These are phyloP conservation scores for Trisateles emortualis DNA, from an alignment of 2,888 invertebrate genomes.

Conservation along the genomic window DNA sequence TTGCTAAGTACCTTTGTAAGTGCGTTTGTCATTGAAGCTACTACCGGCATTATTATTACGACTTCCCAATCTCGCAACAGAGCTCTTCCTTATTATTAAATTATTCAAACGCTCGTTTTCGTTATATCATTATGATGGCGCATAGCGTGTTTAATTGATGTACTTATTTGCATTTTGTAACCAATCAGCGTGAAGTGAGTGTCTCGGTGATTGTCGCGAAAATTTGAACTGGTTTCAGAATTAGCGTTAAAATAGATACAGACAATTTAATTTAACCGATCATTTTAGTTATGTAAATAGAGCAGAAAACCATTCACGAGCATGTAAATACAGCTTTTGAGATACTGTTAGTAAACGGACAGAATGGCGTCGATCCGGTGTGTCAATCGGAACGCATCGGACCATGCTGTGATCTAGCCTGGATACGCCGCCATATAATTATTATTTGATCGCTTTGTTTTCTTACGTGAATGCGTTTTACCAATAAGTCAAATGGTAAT, in stretches of 20 bases:
- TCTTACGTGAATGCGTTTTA: slow-evolving; percentile 47
- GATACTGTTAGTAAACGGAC: slow-evolving; percentile 69
- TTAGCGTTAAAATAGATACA: slow-evolving; percentile 65
- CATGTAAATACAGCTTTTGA: slow-evolving; percentile 68
- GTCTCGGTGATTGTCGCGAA: slow-evolving; percentile 52
- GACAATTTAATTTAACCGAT: slow-evolving; percentile 78
- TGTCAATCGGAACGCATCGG: slow-evolving; percentile 60
- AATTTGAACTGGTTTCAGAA: slow-evolving; percentile 53
- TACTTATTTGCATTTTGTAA: slow-evolving; percentile 64
- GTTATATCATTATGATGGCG: slow-evolving; percentile 57
- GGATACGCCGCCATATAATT: slow-evolving; percentile 64
- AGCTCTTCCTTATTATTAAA: slow-evolving; percentile 74
- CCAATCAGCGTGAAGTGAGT: slow-evolving; percentile 60
- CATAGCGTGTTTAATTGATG: slow-evolving; percentile 56
- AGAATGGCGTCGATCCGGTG: slow-evolving; percentile 52
- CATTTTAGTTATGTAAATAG: slow-evolving; percentile 77
- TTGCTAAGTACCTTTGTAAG: slow-evolving; percentile 76
- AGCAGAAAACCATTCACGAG: slow-evolving; percentile 75
- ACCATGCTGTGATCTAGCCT: slow-evolving; percentile 69
- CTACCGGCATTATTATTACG: slow-evolving; percentile 75
- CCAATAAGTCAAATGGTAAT: slow-evolving; percentile 27
- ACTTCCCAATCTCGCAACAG: slow-evolving; percentile 70
- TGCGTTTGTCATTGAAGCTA: slow-evolving; percentile 74
- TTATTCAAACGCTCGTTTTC: slow-evolving; percentile 63
- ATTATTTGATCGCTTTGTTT: slow-evolving; percentile 61